Evolutionary conservation across 2,113 vertebrate species (phyloP).

Genomic region (Psephotus haematonotus): DNA sequence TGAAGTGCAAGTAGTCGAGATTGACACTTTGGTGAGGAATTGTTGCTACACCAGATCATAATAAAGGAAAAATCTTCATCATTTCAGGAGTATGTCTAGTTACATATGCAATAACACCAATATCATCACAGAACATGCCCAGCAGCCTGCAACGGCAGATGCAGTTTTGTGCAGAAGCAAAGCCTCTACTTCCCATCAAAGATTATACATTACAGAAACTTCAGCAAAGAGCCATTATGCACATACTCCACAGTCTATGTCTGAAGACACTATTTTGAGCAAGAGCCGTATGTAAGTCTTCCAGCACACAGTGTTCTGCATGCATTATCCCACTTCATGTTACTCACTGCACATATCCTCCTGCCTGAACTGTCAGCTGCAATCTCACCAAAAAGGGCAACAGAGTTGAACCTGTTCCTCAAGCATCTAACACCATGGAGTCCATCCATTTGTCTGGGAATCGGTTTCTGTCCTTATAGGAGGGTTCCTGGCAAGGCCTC

Average conservation of each 20-base stretch:
- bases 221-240: conserved; percentile 20
- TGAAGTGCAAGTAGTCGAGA: neutral
- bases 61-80: neutral
- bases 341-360: conserved; percentile 46
- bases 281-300: conserved; percentile 32
- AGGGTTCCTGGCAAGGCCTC: neutral
- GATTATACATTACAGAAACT: neutral
- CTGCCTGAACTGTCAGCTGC: conserved; percentile 58
- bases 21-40: neutral
- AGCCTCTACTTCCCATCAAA: neutral
- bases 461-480: neutral
- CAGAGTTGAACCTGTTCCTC: conserved; percentile 12
- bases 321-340: conserved; percentile 56
- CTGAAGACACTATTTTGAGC: conserved; percentile 52
- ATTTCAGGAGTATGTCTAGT: neutral
- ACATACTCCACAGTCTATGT: conserved; percentile 15
- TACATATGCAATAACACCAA: neutral
- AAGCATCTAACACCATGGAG: neutral
- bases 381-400: conserved; percentile 39
- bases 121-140: neutral
- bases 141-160: neutral
- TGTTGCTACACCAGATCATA: neutral
- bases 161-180: neutral
- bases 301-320: conserved; percentile 47
- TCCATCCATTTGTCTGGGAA: neutral